Evolutionary conservation across 2,888 invertebrate genomes (phyloP).

Genomic region (Ichneumoninae sp.): DNA sequence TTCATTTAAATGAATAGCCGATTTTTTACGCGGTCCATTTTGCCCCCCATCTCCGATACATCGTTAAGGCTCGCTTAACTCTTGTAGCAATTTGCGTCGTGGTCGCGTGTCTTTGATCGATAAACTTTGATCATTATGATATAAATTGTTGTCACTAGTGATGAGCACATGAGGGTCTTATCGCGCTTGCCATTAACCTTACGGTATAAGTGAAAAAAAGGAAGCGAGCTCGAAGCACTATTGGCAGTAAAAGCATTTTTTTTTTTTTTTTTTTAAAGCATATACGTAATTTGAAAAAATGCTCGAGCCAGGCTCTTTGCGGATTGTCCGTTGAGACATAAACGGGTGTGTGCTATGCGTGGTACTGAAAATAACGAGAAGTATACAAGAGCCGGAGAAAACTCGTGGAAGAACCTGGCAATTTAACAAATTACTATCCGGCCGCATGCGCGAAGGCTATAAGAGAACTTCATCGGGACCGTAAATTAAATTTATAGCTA

Average conservation of each 20-base stretch:
- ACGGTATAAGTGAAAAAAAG: background rate
- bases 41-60: background rate
- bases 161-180: background rate
- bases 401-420: slow-evolving; percentile 41
- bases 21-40: background rate
- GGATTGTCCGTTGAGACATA: slow-evolving; percentile 48
- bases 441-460: background rate
- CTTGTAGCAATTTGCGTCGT: background rate
- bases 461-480: slow-evolving; percentile 21
- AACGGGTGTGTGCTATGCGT: slow-evolving; percentile 6
- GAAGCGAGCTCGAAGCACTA: background rate
- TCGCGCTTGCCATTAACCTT: background rate
- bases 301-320: background rate
- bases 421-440: slow-evolving; percentile 41
- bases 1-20: background rate
- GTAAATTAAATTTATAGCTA: slow-evolving; percentile 25
- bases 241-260: background rate
- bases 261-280: background rate
- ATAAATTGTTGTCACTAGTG: slow-evolving; percentile 17
- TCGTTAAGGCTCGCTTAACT: background rate
- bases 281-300: background rate
- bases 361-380: slow-evolving; percentile 2
- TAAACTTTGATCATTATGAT: slow-evolving; percentile 9
- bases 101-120: background rate
- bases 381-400: slow-evolving; percentile 41